phyloP scores from a whole-genome alignment of 1,140 invertebrate species.

The Drosophila lacertosa region DNA sequence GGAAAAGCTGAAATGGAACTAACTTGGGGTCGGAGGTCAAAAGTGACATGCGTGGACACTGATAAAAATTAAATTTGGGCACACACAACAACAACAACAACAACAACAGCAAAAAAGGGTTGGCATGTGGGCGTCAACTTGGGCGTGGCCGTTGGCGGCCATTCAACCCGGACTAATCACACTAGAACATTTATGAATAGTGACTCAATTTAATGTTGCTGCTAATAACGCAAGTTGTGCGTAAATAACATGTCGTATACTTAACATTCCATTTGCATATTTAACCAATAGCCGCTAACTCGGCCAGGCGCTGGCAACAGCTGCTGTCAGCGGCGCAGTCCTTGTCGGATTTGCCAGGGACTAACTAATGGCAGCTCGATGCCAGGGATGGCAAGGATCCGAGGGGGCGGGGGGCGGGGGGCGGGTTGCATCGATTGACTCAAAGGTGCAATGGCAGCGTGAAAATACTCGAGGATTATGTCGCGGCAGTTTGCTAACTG shows the following conservation, averaged over 20 bases:
- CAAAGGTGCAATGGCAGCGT: constrained; percentile 75
- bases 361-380: constrained; percentile 66
- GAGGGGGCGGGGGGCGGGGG: neutral
- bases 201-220: constrained; percentile 37
- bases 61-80: constrained; percentile 67
- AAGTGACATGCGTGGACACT: constrained; percentile 61
- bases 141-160: constrained; percentile 46
- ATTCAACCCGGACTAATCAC: constrained; percentile 50
- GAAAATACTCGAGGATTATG: constrained; percentile 71
- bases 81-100: constrained; percentile 6
- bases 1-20: constrained; percentile 19
- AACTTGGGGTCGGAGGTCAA: constrained; percentile 24
- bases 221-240: constrained; percentile 59
- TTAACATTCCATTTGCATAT: constrained; percentile 75
- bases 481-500: constrained; percentile 52
- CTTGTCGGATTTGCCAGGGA: constrained; percentile 63
- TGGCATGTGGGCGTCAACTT: constrained; percentile 33
- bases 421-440: constrained; percentile 15
- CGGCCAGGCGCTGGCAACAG: constrained; percentile 42
- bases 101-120: constrained; percentile 50
- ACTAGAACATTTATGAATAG: constrained; percentile 61
- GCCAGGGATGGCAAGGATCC: no score
- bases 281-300: constrained; percentile 67
- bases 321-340: constrained; percentile 57
- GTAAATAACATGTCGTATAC: constrained; percentile 64